Evolutionary conservation across 2,888 invertebrate genomes (phyloP), one percentile per base, ranked within the genome.

Genomic region (Plagiodera versicolora): DNA sequence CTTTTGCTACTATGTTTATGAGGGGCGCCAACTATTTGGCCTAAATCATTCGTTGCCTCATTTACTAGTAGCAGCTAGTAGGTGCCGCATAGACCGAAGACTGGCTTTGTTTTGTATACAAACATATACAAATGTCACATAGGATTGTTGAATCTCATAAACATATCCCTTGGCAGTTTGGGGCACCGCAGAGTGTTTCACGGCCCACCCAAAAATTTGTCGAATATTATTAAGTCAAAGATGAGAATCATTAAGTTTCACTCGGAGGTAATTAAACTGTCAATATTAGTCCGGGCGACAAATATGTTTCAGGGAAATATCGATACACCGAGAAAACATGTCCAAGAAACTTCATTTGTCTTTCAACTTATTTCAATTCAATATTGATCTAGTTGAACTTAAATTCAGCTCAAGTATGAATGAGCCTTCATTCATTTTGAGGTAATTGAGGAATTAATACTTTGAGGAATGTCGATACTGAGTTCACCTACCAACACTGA

Each of bases 241-340:
- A 62, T 59, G 59, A 55, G 62, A 64, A 64, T 60, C 48, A 60
- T 49, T 20, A 54, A 58, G 59, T 57, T 53, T 30, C 53, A 52
- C 58, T 60, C 19, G 51, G 45, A 57, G 60, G 62, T 70, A 70
- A 70, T 68, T 68, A 70, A 68, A 67, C 66, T 68, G 70, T 70
- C 70, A 68, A 70, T 70, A 67, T 60, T 58, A 54, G 63, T 30
- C 63, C 61, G 54, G 55, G 60, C 66, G 67, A 65, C 64, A 69
- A 60, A 64, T 63, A 63, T 65, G 58, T 62, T 58, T 65, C 61
- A 47, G 62, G 48, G 63, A 65, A 66, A 66, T 6, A 60, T 35
- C 17, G 20, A 50, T 64, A 64, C 63, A 64, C 63, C 58, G 58
- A 56, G 35, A 64, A 16, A 61, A 56, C 18, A 39, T 14, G 14